Evolutionary conservation across 2,113 vertebrate genomes (phyloP).

Genomic region (Corvus cornix): DNA sequence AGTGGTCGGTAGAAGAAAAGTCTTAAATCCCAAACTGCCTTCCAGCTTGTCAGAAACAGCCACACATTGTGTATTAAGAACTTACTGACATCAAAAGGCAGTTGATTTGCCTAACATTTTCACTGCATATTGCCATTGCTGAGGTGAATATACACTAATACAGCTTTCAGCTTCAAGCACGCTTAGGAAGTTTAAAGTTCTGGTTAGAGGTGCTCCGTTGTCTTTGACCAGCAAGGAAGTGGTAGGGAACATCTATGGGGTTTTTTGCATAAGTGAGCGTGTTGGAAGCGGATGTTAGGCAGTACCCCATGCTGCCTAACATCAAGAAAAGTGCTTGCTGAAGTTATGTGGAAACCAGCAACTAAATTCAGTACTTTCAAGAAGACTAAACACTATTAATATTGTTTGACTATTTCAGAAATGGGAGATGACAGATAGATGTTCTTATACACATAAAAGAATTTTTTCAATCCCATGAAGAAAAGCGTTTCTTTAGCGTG

Average conservation of each 20-base stretch:
- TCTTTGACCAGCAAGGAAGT: background rate
- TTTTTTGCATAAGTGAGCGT: background rate
- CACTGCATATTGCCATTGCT: background rate
- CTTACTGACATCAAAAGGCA: background rate
- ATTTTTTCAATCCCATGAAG: background rate
- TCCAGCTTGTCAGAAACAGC: background rate
- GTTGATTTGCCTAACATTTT: background rate
- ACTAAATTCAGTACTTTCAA: background rate
- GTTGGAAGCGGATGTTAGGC: background rate
- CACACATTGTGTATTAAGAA: background rate
- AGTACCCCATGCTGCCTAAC: background rate
- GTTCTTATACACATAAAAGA: background rate
- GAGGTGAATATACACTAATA: background rate
- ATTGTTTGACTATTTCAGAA: background rate
- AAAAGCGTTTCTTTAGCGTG: background rate
- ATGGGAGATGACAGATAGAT: background rate
- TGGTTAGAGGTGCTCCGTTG: background rate
- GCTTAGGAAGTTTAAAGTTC: background rate
- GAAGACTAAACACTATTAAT: background rate
- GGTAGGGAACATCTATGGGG: background rate
- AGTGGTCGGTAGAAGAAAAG: background rate
- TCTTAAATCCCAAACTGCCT: background rate
- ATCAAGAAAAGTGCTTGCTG: background rate
- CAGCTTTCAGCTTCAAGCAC: background rate
- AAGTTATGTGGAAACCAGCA: background rate